Evolutionary conservation across 1,140 invertebrate species (phyloP).

Genomic region (Philotrypesis tridentata): DNA sequence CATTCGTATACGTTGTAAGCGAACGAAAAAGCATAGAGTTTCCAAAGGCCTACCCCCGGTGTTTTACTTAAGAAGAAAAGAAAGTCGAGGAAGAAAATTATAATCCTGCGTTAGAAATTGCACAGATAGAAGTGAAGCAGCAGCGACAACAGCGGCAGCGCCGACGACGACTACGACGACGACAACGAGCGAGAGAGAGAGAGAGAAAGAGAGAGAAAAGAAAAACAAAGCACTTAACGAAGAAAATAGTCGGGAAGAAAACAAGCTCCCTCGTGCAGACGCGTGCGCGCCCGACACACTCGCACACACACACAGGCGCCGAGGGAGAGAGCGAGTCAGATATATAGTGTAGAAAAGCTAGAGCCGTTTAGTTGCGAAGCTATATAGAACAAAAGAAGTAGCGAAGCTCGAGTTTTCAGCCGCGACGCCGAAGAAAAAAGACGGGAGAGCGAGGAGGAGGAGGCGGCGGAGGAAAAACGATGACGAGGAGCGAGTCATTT

Average conservation of each 20-base stretch:
- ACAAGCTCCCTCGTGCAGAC: not conserved
- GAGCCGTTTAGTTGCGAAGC: not conserved
- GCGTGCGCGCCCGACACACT: too few species aligned
- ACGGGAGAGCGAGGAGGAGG: not conserved
- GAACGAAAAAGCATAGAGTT: conserved; percentile 30
- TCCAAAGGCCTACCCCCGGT: conserved; percentile 40
- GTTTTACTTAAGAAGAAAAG: conserved; percentile 11
- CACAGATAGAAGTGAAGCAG: not conserved
- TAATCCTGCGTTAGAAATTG: not conserved
- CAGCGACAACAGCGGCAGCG: too few species aligned
- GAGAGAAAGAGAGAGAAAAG: not conserved
- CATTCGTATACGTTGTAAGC: conserved; percentile 5
- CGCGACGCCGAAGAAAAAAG: not conserved
- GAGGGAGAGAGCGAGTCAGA: too few species aligned
- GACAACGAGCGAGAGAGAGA: not conserved
- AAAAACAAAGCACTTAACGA: not conserved
- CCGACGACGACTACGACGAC: too few species aligned
- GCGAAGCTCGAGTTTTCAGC: not conserved
- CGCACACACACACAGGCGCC: not conserved
- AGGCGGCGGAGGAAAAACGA: not conserved
- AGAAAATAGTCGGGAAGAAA: not conserved
- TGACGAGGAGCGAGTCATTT: not conserved
- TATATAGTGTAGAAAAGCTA: conserved; percentile 1
- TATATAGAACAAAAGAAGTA: not conserved
- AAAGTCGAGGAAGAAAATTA: not conserved